These are phyloP conservation scores for Sitta carolinensis DNA, from an alignment of 2,797 vertebrate genomes.

Conservation along the genomic window DNA sequence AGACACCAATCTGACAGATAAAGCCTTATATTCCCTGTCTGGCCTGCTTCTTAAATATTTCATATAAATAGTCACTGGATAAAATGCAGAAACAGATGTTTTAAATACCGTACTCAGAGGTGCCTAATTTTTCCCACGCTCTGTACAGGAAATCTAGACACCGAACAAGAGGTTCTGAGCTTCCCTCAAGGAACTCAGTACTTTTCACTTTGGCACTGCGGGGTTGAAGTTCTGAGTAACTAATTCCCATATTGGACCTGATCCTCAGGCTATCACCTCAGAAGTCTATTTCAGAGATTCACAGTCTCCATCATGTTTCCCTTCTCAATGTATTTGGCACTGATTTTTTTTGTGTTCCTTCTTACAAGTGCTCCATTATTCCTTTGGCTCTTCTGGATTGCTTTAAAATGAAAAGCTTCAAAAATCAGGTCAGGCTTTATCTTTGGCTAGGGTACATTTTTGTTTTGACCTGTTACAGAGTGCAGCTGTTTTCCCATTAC, in stretches of 20 bases:
- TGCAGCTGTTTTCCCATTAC: background rate
- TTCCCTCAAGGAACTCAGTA: background rate
- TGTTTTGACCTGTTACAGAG: background rate
- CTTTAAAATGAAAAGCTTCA: slow-evolving; percentile 20
- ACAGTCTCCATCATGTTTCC: background rate
- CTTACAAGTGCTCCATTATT: background rate
- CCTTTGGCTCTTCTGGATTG: background rate
- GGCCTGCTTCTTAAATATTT: slow-evolving; percentile 24
- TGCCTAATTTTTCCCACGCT: slow-evolving; percentile 36
- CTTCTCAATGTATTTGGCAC: background rate
- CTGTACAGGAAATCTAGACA: background rate
- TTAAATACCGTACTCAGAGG: background rate
- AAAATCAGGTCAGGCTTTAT: slow-evolving; percentile 2
- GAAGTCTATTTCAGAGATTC: background rate
- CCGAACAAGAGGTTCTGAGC: background rate
- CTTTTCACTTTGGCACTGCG: background rate
- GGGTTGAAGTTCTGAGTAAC: background rate
- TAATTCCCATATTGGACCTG: background rate
- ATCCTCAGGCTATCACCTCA: background rate
- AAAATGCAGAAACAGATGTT: slow-evolving; percentile 50
- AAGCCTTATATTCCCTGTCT: slow-evolving; percentile 8
- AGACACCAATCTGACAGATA: slow-evolving; percentile 5
- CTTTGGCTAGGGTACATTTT: background rate
- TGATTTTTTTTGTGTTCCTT: background rate
- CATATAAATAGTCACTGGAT: slow-evolving; percentile 16